Evolutionary conservation across 2,113 vertebrate species (phyloP).

Genomic region (Nothocercus julius): DNA sequence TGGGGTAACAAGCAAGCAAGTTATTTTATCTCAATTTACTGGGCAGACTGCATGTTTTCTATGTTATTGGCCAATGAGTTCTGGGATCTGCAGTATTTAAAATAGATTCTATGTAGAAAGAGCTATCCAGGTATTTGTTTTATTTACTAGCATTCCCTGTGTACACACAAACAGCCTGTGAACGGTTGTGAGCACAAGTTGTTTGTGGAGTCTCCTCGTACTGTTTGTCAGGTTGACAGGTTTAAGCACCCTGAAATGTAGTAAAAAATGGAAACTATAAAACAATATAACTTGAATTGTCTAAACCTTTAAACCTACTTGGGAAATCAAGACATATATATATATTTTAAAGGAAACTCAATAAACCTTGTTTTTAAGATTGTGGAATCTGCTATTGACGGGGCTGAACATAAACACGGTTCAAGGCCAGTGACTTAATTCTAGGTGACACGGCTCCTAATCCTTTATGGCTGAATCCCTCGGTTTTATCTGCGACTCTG

Average conservation of each 20-base stretch:
- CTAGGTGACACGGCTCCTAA: constrained; percentile 4
- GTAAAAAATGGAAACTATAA: constrained; percentile 2
- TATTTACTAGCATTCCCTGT: neutral
- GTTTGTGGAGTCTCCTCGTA: neutral
- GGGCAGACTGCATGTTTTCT: neutral
- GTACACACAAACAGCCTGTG: neutral
- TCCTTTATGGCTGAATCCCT: constrained; percentile 38
- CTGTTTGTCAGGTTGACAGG: neutral
- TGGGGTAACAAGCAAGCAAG: neutral
- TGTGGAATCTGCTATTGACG: neutral
- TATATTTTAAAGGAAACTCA: neutral
- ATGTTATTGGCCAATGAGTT: neutral
- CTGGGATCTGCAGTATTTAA: neutral
- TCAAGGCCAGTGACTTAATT: neutral
- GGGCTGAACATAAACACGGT: neutral
- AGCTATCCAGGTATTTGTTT: neutral
- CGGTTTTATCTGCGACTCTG: constrained; percentile 36
- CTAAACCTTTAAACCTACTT: neutral
- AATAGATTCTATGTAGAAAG: neutral
- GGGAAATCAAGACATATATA: neutral
- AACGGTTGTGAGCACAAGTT: neutral
- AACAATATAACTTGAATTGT: neutral
- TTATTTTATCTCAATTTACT: neutral
- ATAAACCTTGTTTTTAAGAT: neutral
- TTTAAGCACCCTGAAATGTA: neutral